Evolutionary conservation across 1,140 invertebrate genomes (phyloP).

Genomic region (Drosophila hydei): DNA sequence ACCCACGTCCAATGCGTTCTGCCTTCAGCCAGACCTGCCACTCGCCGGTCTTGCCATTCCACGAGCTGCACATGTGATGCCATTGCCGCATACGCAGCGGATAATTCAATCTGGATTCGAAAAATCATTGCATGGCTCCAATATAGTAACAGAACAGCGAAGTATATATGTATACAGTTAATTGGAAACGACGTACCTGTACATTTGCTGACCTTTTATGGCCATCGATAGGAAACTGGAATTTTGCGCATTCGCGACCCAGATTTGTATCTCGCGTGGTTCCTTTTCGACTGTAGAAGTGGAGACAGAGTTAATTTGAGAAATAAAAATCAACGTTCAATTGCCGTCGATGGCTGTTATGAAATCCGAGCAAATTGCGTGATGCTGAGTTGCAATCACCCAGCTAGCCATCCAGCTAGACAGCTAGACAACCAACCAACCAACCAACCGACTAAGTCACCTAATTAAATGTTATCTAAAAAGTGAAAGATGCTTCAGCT

Average conservation of each 20-base stretch:
- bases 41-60: constrained; percentile 93
- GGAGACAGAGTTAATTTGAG: constrained; percentile 37
- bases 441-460: not conserved
- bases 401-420: not conserved
- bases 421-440: no score
- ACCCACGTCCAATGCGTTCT: constrained; percentile 91
- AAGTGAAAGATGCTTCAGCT: not conserved
- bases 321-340: constrained; percentile 10
- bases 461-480: not conserved
- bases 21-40: constrained; percentile 94
- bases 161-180: not conserved
- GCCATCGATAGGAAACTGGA: constrained; percentile 92
- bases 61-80: constrained; percentile 93
- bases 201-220: constrained; percentile 91
- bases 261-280: constrained; percentile 89
- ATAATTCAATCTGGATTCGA: constrained; percentile 88
- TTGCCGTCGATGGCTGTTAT: constrained; percentile 36
- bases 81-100: constrained; percentile 90
- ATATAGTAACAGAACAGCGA: not conserved
- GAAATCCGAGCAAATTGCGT: constrained; percentile 38
- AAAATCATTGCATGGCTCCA: constrained; percentile 5
- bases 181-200: constrained; percentile 77
- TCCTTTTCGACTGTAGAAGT: constrained; percentile 87
- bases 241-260: constrained; percentile 90
- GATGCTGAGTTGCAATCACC: constrained; percentile 20